These are phyloP conservation scores for Steinernema hermaphroditum DNA, from an alignment of 2,888 invertebrate genomes.

Conservation along the genomic window DNA sequence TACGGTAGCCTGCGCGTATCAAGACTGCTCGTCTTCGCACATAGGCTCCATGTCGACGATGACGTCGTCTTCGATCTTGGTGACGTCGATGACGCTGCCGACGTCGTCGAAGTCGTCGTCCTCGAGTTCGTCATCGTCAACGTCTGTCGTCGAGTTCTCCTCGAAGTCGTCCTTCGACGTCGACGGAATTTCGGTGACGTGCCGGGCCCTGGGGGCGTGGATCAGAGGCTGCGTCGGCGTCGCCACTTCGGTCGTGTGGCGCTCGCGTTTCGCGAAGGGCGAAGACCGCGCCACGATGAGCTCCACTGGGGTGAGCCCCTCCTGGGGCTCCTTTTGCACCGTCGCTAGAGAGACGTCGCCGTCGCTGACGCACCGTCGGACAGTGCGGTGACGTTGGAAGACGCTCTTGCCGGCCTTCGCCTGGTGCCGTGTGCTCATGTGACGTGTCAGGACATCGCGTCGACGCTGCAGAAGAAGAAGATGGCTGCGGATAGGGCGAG, in stretches of 20 bases:
- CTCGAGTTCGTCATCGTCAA: conserved; percentile 33
- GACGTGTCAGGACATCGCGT: conserved; percentile 62
- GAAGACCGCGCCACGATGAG: conserved; percentile 18
- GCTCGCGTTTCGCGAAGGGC: conserved; percentile 9
- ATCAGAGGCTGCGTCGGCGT: conserved; percentile 4
- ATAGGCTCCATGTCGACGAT: conserved; percentile 40
- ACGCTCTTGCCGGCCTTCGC: conserved; percentile 43
- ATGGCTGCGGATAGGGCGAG: neutral
- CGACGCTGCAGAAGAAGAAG: conserved; percentile 50
- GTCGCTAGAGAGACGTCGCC: conserved; percentile 23
- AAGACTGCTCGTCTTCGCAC: conserved; percentile 19
- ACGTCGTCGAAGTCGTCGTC: conserved; percentile 45
- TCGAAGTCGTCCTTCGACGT: neutral
- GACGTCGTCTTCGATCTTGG: conserved; percentile 48
- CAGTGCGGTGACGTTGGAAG: conserved; percentile 26
- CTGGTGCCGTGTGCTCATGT: conserved; percentile 63
- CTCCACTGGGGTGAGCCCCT: conserved; percentile 2
- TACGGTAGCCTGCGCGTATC: neutral
- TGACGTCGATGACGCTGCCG: conserved; percentile 37
- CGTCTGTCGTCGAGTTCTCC: conserved; percentile 12
- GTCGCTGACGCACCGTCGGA: conserved; percentile 25
- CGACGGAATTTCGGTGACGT: conserved; percentile 28
- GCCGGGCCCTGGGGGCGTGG: neutral
- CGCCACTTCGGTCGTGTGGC: neutral
- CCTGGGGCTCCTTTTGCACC: neutral